These are phyloP conservation scores for Trinectes maculatus DNA, from an alignment of 2,113 vertebrate genomes.

Conservation along the genomic window DNA sequence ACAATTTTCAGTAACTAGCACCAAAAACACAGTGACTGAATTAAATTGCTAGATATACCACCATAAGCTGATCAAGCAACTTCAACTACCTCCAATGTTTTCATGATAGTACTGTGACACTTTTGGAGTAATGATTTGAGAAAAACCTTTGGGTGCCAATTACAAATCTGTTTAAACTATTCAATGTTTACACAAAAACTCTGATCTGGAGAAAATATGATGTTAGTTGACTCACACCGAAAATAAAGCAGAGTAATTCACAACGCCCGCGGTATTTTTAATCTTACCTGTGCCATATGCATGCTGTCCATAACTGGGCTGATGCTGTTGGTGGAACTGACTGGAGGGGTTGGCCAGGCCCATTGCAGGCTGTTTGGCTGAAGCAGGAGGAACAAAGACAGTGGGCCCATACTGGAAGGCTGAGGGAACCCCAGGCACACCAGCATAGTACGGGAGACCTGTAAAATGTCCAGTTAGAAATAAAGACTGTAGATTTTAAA, in stretches of 20 bases:
- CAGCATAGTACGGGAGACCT: slow-evolving; percentile 93
- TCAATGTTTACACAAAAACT: background rate
- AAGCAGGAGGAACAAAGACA: slow-evolving; percentile 93
- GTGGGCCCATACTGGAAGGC: slow-evolving; percentile 96
- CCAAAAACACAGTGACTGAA: background rate
- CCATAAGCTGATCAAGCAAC: background rate
- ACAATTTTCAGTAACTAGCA: too few species aligned
- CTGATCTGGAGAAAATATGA: background rate
- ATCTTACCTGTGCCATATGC: slow-evolving; percentile 87
- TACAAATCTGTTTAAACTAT: background rate
- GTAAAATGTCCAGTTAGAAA: background rate
- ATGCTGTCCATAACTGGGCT: slow-evolving; percentile 90
- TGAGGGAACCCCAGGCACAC: slow-evolving; percentile 89
- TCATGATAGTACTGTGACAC: background rate
- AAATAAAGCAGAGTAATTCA: background rate
- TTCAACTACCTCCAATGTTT: background rate
- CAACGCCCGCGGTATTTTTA: background rate
- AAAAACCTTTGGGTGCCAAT: background rate
- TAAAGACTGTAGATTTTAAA: background rate
- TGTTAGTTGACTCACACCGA: background rate
- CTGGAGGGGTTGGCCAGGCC: slow-evolving; percentile 84
- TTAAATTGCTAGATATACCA: background rate
- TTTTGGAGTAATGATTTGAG: background rate
- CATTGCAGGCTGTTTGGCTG: slow-evolving; percentile 92
- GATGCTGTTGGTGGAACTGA: slow-evolving; percentile 93